These are phyloP conservation scores for Balaeniceps rex DNA, from an alignment of 2,113 vertebrate genomes.

Conservation along the genomic window DNA sequence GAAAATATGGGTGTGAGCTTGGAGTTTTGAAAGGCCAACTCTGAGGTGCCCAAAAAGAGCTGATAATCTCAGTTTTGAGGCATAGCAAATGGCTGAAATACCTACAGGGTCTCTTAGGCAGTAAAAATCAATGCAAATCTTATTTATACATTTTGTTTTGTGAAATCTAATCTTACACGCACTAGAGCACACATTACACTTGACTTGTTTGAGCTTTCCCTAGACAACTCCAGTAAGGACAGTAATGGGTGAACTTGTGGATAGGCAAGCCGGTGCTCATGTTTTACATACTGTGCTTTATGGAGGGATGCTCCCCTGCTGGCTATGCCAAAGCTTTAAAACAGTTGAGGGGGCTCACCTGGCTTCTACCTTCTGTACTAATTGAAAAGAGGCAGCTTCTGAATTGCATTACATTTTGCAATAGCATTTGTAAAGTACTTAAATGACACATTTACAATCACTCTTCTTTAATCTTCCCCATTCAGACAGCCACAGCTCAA, in stretches of 20 bases:
- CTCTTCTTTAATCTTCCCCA: not conserved
- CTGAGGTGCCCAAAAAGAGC: not conserved
- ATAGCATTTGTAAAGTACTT: not conserved
- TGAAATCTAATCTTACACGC: not conserved
- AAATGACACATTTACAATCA: not conserved
- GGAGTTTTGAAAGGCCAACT: not conserved
- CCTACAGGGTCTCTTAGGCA: not conserved
- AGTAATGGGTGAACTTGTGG: not conserved
- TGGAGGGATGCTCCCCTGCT: not conserved
- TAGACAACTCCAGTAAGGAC: not conserved
- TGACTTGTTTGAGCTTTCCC: not conserved
- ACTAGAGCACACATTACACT: not conserved
- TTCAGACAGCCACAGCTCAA: conserved; percentile 9
- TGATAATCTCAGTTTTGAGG: not conserved
- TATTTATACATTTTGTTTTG: not conserved
- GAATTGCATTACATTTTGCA: not conserved
- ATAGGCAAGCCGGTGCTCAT: not conserved
- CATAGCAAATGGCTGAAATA: not conserved
- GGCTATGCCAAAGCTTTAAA: not conserved
- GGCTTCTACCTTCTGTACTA: not conserved
- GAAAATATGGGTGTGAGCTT: not conserved
- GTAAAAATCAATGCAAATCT: not conserved
- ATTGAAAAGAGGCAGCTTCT: not conserved
- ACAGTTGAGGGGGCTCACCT: not conserved
- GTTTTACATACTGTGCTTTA: not conserved